A percentile compares a stretch with the other conserved stretches of the same genome.
Conservation (phyloP, 2,797 vertebrate genomes). For the Trichosurus vulpecula region DNA sequence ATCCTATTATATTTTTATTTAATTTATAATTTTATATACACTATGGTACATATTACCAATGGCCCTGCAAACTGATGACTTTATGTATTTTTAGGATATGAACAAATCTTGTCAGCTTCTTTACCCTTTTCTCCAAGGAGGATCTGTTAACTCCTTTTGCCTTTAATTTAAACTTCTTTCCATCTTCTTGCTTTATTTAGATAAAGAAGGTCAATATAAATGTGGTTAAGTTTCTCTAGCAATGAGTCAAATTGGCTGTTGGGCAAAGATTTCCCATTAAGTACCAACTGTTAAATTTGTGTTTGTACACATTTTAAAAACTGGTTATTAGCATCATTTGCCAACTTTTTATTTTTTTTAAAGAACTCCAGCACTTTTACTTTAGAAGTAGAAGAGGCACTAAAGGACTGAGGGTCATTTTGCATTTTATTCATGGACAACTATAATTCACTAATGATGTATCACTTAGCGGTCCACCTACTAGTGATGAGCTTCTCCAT, state of each 20-base stretch:
- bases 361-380: not conserved
- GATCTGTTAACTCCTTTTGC: not conserved
- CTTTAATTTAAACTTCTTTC: not conserved
- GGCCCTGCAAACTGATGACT: not conserved
- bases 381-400: not conserved
- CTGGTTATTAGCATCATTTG: not conserved
- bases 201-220: not conserved
- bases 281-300: not conserved
- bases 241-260: not conserved
- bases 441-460: not conserved
- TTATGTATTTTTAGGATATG: not conserved
- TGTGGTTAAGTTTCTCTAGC: not conserved
- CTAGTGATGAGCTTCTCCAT: not conserved
- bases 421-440: not conserved
- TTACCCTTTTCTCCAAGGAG: not conserved
- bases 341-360: too few species aligned
- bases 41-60: not conserved
- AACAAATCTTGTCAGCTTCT: not conserved
- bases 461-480: not conserved
- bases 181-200: not conserved
- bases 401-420: not conserved
- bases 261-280: not conserved
- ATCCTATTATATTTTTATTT: not conserved
- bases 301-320: not conserved
- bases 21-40: not conserved